phyloP scores from a whole-genome alignment of 2,888 invertebrate genomes.

The Tanytarsus gracilentus region DNA sequence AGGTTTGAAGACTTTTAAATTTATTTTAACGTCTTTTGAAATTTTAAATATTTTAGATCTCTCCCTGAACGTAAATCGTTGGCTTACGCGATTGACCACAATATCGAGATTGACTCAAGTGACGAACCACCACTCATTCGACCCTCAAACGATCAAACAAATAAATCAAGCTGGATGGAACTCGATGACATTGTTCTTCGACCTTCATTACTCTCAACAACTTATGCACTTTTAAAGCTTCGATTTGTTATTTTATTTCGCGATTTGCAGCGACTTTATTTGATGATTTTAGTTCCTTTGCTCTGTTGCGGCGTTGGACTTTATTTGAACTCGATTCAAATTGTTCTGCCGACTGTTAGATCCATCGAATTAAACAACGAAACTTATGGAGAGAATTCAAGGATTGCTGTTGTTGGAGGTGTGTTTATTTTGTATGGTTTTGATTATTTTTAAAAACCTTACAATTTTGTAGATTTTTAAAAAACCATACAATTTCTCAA shows the following conservation, averaged over 20 bases:
- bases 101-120: slow-evolving; percentile 1
- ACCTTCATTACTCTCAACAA: slow-evolving; percentile 53
- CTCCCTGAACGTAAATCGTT: slow-evolving; percentile 30
- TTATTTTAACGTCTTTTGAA: too few relatives aligned
- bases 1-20: too few relatives aligned
- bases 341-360: slow-evolving; percentile 53
- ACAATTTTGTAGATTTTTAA: neutral
- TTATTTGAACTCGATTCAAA: slow-evolving; percentile 54
- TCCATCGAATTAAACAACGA: slow-evolving; percentile 53
- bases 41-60: too few relatives aligned
- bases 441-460: neutral
- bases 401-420: slow-evolving; percentile 46
- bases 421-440: neutral
- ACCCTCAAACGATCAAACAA: slow-evolving; percentile 10
- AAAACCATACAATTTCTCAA: neutral
- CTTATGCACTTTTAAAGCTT: slow-evolving; percentile 58
- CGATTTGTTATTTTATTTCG: slow-evolving; percentile 56
- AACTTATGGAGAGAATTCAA: slow-evolving; percentile 52
- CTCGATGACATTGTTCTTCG: slow-evolving; percentile 56
- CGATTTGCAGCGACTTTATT: slow-evolving; percentile 62
- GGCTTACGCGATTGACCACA: slow-evolving; percentile 17
- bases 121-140: slow-evolving; percentile 18
- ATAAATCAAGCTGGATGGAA: slow-evolving; percentile 30
- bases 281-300: slow-evolving; percentile 63
- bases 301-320: slow-evolving; percentile 59